phyloP scores from a whole-genome alignment of 2,888 invertebrate genomes.

The Ophion slaviceki region DNA sequence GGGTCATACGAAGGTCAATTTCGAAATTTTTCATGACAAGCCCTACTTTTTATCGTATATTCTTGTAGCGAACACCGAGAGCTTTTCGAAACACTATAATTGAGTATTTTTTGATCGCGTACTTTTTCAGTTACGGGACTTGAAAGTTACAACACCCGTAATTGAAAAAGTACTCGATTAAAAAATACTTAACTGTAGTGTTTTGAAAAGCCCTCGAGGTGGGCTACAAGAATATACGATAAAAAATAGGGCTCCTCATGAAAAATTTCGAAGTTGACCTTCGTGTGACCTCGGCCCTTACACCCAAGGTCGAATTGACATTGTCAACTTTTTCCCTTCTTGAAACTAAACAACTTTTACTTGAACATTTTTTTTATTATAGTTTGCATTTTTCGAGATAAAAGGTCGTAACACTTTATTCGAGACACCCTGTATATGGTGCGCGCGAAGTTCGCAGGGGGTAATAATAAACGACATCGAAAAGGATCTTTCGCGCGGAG shows the following conservation, averaged over 20 bases:
- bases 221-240: neutral
- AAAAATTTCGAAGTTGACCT: neutral
- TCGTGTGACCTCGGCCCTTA: neutral
- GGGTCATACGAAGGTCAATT: neutral
- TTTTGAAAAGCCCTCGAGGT: neutral
- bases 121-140: too few relatives aligned
- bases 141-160: neutral
- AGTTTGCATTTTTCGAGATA: neutral
- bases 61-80: neutral
- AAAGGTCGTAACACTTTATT: neutral
- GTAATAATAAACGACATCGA: conserved; percentile 65
- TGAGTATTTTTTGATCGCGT: too few relatives aligned
- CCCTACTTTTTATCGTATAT: neutral
- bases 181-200: neutral
- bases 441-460: conserved; percentile 12
- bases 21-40: neutral
- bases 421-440: conserved; percentile 1
- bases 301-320: neutral
- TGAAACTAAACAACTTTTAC: neutral
- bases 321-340: neutral
- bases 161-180: neutral
- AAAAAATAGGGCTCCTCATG: neutral
- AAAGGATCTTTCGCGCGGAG: conserved; percentile 69
- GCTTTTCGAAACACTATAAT: neutral
- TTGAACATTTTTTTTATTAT: neutral